phyloP scores from a whole-genome alignment of 2,888 invertebrate genomes.

The Dynastes maya region DNA sequence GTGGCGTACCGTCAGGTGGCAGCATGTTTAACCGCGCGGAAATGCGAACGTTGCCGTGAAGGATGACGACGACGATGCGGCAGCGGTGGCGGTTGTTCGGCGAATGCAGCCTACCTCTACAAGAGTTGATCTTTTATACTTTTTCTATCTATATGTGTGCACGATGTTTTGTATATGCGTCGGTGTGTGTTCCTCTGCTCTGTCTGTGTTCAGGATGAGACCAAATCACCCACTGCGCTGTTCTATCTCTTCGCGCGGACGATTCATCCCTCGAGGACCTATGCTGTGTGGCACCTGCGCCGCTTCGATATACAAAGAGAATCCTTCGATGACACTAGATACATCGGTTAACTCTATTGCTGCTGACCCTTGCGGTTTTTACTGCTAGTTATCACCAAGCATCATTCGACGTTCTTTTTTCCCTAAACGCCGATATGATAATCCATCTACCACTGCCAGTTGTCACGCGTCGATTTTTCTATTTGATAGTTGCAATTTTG shows the following conservation, averaged over 20 bases:
- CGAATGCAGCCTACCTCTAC: constrained; percentile 34
- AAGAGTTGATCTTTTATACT: constrained; percentile 38
- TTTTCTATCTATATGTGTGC: constrained; percentile 13
- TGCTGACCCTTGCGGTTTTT: constrained; percentile 32
- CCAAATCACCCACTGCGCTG: constrained; percentile 56
- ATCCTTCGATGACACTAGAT: constrained; percentile 30
- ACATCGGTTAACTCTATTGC: constrained; percentile 20
- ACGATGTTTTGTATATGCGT: constrained; percentile 1
- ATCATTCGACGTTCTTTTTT: constrained; percentile 12
- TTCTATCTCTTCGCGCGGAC: constrained; percentile 38
- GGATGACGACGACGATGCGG: constrained; percentile 5
- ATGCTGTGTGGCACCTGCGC: constrained; percentile 49
- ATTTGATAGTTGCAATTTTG: too few relatives aligned
- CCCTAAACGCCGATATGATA: constrained; percentile 3
- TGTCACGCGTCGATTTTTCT: neutral
- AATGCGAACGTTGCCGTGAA: constrained; percentile 49
- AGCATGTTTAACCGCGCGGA: constrained; percentile 63
- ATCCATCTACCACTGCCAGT: neutral
- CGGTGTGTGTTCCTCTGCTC: constrained; percentile 21
- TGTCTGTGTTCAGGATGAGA: constrained; percentile 52
- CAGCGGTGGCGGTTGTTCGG: constrained; percentile 19
- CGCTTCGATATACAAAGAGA: constrained; percentile 4
- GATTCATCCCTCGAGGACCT: constrained; percentile 47
- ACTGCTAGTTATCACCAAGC: constrained; percentile 23
- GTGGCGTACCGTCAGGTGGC: constrained; percentile 65